Conservation (phyloP, 92 coral and sea anemone genomes). For the Phenganax subtilis region DNA sequence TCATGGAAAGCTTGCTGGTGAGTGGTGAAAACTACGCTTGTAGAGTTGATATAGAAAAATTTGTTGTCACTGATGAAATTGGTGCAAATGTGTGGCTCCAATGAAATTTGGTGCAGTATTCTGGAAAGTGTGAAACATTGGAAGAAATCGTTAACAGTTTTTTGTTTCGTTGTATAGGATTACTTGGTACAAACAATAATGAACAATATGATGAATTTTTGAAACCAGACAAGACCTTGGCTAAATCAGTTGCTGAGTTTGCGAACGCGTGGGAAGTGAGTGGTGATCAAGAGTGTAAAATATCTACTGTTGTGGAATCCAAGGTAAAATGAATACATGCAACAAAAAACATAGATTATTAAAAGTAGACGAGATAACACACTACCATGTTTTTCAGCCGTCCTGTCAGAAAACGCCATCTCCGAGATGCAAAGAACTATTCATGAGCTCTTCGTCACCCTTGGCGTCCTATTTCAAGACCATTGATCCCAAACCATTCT, state of each 20-base stretch:
- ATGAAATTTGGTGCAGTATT: not conserved
- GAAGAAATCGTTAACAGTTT: not conserved
- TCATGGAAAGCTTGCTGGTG: constrained; percentile 95
- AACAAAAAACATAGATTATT: not conserved
- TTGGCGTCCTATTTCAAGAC: constrained; percentile 62
- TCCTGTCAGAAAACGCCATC: constrained; percentile 13
- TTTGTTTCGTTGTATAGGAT: constrained; percentile 45
- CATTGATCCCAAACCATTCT: constrained; percentile 78
- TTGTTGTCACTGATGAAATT: not conserved
- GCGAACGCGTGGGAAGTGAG: constrained; percentile 92
- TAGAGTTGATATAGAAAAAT: not conserved
- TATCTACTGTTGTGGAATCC: constrained; percentile 8
- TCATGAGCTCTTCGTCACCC: constrained; percentile 66
- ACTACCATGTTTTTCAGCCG: not conserved
- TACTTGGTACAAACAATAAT: constrained; percentile 99
- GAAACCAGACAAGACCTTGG: constrained; percentile 52
- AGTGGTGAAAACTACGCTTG: constrained; percentile 10
- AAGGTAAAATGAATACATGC: constrained; percentile 34
- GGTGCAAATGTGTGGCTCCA: too few species aligned
- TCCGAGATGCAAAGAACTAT: constrained; percentile 60
- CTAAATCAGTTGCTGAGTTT: constrained; percentile 64
- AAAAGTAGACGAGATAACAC: too few species aligned
- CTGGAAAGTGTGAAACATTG: not conserved
- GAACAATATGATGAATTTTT: constrained; percentile 78
- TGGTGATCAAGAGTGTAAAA: constrained; percentile 59